A percentile compares a stretch with the other conserved stretches of the same genome.
These are phyloP conservation scores for Engystomops pustulosus DNA, from an alignment of 2,113 vertebrate species.

Conservation along the genomic window DNA sequence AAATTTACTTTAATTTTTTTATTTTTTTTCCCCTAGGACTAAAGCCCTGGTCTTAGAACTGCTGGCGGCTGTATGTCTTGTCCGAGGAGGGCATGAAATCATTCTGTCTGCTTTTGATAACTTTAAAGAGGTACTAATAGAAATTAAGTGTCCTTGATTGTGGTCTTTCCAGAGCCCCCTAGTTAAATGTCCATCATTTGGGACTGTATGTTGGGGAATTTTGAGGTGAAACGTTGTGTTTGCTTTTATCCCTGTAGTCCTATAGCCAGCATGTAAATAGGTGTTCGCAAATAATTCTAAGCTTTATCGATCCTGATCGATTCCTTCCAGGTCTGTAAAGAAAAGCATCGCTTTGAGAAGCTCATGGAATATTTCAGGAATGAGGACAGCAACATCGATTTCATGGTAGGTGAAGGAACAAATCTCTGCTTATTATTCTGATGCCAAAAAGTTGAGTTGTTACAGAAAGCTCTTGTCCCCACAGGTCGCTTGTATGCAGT, in stretches of 20 bases:
- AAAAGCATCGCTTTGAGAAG: conserved; percentile 94
- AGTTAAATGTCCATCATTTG: too few relatives aligned
- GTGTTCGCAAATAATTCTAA: too few relatives aligned
- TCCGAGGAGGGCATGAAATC: conserved; percentile 96
- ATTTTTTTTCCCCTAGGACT: conserved; percentile 74
- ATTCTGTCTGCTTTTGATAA: conserved; percentile 97
- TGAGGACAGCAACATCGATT: conserved; percentile 97
- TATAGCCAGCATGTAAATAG: too few relatives aligned
- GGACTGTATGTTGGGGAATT: too few relatives aligned
- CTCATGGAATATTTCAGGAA: conserved; percentile 96
- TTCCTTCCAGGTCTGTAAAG: conserved; percentile 87
- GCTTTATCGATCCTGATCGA: too few relatives aligned
- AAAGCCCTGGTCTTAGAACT: conserved; percentile 96
- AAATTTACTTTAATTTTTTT: neutral
- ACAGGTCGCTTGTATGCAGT: conserved; percentile 98
- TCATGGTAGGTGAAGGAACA: conserved; percentile 80
- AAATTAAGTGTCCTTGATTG: neutral
- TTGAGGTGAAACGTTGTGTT: too few relatives aligned
- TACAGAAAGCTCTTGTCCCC: neutral
- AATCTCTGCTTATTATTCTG: neutral
- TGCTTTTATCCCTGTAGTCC: too few relatives aligned
- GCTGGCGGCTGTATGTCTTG: conserved; percentile 93
- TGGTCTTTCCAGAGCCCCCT: neutral
- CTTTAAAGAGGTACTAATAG: conserved; percentile 92
- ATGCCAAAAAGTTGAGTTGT: too few relatives aligned